Evolutionary conservation across 92 coral and sea anemone genomes (phyloP).

Genomic region (Palythoa caribaeorum): DNA sequence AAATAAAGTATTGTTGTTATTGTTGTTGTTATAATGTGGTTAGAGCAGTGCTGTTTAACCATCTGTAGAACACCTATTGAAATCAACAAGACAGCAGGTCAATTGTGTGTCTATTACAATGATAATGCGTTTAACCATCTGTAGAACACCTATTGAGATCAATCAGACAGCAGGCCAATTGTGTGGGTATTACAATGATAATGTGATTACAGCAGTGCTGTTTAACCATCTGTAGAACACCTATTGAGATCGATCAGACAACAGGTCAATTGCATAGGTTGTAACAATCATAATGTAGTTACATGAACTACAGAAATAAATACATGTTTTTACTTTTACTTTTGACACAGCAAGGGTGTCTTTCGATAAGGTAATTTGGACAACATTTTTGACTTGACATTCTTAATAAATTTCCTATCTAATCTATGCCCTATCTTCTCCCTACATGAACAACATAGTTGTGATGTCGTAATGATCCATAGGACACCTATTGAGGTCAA

Average conservation of each 20-base stretch:
- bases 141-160: constrained; percentile 60
- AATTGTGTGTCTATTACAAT: constrained; percentile 49
- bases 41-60: constrained; percentile 64
- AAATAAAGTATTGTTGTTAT: too few species aligned
- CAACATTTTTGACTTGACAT: too few species aligned
- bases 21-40: constrained; percentile 60
- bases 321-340: neutral
- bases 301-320: constrained; percentile 23
- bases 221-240: constrained; percentile 65
- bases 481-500: constrained; percentile 56
- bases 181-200: constrained; percentile 8
- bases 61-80: constrained; percentile 70
- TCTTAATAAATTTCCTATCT: too few species aligned
- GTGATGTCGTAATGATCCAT: constrained; percentile 53
- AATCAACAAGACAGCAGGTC: neutral
- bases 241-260: constrained; percentile 19
- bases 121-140: constrained; percentile 63
- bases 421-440: too few species aligned
- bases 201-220: constrained; percentile 73
- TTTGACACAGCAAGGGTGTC: neutral
- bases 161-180: neutral
- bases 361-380: neutral
- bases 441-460: neutral
- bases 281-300: constrained; percentile 54
- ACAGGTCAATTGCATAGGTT: too few species aligned